Conservation (phyloP, 2,888 invertebrate species). For the Bugula neritina region DNA sequence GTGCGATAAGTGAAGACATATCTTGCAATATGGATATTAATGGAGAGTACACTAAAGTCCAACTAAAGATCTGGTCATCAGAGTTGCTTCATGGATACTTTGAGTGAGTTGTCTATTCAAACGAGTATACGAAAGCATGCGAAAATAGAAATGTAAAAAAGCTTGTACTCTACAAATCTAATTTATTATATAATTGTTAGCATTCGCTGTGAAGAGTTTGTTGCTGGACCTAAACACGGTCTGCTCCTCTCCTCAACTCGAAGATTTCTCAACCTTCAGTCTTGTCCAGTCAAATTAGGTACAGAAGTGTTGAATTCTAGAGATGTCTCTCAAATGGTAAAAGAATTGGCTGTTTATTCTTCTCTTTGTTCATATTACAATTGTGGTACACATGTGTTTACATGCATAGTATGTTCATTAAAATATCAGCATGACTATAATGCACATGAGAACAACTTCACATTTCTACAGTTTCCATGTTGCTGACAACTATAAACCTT, state of each 20-base stretch:
- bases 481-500: too few species aligned
- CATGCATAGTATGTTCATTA: too few species aligned
- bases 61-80: neutral
- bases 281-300: neutral
- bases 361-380: too few species aligned
- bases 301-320: neutral
- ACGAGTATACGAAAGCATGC: too few species aligned
- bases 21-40: neutral
- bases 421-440: too few species aligned
- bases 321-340: slow-evolving; percentile 2
- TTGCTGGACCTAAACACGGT: slow-evolving; percentile 13
- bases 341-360: too few species aligned
- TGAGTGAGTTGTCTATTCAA: slow-evolving; percentile 5
- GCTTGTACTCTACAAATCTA: too few species aligned
- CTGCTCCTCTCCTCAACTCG: slow-evolving; percentile 1
- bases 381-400: too few species aligned
- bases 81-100: slow-evolving; percentile 13
- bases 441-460: too few species aligned
- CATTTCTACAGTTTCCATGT: too few species aligned
- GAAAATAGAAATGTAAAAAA: too few species aligned
- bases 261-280: neutral
- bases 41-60: slow-evolving; percentile 9
- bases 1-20: neutral
- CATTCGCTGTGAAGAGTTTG: slow-evolving; percentile 9
- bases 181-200: too few species aligned